These are phyloP conservation scores for Diaperis boleti DNA, from an alignment of 2,888 invertebrate genomes.

Conservation along the genomic window DNA sequence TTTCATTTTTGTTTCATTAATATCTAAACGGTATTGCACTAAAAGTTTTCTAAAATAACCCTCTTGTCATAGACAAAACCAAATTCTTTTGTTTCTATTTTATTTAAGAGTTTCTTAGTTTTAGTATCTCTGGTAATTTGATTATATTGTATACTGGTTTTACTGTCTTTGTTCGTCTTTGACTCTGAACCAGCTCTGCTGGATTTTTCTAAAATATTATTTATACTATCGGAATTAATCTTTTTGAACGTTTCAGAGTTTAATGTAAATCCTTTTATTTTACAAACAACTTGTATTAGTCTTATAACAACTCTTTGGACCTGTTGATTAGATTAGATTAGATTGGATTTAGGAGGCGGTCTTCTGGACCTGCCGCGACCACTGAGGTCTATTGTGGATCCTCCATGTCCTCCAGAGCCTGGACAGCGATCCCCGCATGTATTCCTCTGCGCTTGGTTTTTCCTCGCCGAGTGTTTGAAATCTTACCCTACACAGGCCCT, in stretches of 20 bases:
- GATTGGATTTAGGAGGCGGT: no score
- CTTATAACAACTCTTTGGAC: constrained; percentile 16
- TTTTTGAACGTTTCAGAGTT: constrained; percentile 2
- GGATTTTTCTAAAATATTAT: constrained; percentile 3
- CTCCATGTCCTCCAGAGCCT: no score
- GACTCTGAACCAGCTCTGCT: not conserved
- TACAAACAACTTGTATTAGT: constrained; percentile 12
- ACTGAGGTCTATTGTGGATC: no score
- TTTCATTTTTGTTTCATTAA: no score
- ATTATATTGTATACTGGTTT: constrained; percentile 31
- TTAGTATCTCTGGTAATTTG: constrained; percentile 11
- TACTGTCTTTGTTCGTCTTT: constrained; percentile 8
- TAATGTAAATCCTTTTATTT: constrained; percentile 13
- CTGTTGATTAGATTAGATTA: no score
- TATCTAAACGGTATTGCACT: not conserved
- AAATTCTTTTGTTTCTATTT: constrained; percentile 22
- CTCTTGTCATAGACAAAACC: constrained; percentile 14
- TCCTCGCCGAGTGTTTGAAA: no score
- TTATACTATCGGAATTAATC: not conserved
- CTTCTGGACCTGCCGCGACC: no score
- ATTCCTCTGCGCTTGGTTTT: no score
- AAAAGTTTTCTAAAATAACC: not conserved
- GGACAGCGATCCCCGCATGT: no score
- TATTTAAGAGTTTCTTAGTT: constrained; percentile 14
- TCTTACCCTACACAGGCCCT: no score